phyloP scores from a whole-genome alignment of 2,888 invertebrate species.

The Scaptomyza flava region DNA sequence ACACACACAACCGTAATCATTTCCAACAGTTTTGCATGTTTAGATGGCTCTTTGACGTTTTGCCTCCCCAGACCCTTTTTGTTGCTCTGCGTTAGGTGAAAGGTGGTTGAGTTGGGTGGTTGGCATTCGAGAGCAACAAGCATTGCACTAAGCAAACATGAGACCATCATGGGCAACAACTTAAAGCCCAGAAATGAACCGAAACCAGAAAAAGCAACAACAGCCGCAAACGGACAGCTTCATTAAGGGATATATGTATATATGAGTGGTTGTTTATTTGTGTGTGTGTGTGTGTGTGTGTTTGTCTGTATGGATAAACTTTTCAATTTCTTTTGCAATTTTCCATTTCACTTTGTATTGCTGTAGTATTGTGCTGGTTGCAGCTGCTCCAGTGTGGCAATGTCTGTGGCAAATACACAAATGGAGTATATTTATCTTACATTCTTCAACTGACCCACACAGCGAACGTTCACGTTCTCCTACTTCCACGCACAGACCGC shows the following conservation, averaged over 20 bases:
- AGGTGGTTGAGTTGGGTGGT: background rate
- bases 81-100: background rate
- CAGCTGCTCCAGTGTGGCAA: constrained; percentile 36
- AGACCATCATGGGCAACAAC: constrained; percentile 17
- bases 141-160: constrained; percentile 42
- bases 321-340: constrained; percentile 70
- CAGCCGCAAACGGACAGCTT: constrained; percentile 60
- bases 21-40: constrained; percentile 21
- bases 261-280: background rate
- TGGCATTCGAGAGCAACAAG: constrained; percentile 45
- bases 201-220: constrained; percentile 35
- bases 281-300: constrained; percentile 7
- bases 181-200: constrained; percentile 49
- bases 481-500: background rate
- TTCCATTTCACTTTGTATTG: constrained; percentile 67
- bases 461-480: background rate
- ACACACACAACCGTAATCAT: constrained; percentile 2
- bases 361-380: constrained; percentile 13
- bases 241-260: constrained; percentile 51
- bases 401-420: constrained; percentile 41
- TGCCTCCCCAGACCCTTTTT: background rate
- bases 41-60: constrained; percentile 43
- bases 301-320: constrained; percentile 45
- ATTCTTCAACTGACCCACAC: constrained; percentile 70
- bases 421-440: constrained; percentile 63